Evolutionary conservation across 2,888 invertebrate genomes (phyloP), one percentile per base, ranked within the genome.

Genomic region (Eristalis arbustorum): DNA sequence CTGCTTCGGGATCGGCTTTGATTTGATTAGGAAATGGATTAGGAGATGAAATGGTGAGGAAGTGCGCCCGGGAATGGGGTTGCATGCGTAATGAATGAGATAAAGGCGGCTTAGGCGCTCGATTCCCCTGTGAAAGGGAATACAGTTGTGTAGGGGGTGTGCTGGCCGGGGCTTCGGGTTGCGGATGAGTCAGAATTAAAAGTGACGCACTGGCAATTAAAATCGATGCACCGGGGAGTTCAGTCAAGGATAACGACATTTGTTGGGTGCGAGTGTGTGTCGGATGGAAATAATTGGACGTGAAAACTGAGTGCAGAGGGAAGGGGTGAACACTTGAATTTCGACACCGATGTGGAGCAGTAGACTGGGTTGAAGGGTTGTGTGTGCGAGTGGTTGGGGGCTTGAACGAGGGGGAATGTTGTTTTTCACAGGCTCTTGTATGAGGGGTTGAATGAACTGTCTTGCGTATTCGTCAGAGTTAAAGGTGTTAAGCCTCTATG

Each of bases 21-120:
- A 68, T 68, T 68, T 68, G 68, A 68, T 68, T 68, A 57, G 68
- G 68, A 68, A 57, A 68, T 34, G 68, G 57, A 68, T 68, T 57
- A 68, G 34, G 56, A 57, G 31, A 34, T 68, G 68, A 68, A 68
- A 68, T 68, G 68, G 14, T 57, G 68, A 57, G 68, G 68, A 68
- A 68, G 57, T 68, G 57, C 18, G 49, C 49, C 31, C 57, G 57
- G 68, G 57, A 22, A 14, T 68, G 68, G 68, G 34, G 13, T 34
- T 57, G 57, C 13, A 57, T 57, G 34, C 22, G 28, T 68, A 68
- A 68, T 68, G 68, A 68, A 57, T 57, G 56, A 18, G 68, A 68
- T 68, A 68, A 68, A 18, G 8, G 2, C 57, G 18, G 67, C 13
- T 28, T 22, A 22, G 40, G 40, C 64, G 25, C 3, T n/a, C n/a